These are phyloP conservation scores for Argentina silus DNA, from an alignment of 2,797 vertebrate genomes.

Conservation along the genomic window DNA sequence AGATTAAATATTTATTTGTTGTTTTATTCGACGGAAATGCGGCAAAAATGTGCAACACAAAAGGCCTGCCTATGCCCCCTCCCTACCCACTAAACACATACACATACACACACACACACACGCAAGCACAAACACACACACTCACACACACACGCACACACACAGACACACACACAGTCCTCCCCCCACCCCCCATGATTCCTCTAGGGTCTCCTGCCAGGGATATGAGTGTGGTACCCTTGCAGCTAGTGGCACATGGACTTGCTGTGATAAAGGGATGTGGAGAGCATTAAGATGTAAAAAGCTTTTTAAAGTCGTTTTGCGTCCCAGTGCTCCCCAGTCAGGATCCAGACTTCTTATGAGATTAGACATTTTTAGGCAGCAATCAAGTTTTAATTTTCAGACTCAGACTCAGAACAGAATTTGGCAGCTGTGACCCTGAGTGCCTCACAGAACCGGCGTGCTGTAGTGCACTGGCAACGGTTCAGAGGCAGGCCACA, in stretches of 20 bases:
- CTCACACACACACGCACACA: too few relatives aligned
- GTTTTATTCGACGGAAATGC: constrained; percentile 67
- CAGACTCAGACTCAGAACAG: constrained; percentile 34
- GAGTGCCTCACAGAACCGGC: constrained; percentile 34
- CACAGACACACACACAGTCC: too few relatives aligned
- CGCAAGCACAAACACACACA: too few relatives aligned
- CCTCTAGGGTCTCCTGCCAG: constrained; percentile 57
- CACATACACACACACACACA: too few relatives aligned
- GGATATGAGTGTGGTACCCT: constrained; percentile 29
- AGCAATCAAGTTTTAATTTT: constrained; percentile 54
- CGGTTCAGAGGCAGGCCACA: not conserved
- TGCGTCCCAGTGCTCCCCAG: constrained; percentile 48
- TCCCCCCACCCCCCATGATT: constrained; percentile 30
- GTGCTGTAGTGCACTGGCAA: constrained; percentile 10
- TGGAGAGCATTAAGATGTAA: constrained; percentile 58
- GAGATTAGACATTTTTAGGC: constrained; percentile 73
- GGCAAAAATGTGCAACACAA: constrained; percentile 51
- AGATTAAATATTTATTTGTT: constrained; percentile 73
- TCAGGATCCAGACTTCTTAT: constrained; percentile 62
- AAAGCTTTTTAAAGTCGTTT: constrained; percentile 73
- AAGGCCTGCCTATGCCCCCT: constrained; percentile 44
- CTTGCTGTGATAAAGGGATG: constrained; percentile 67
- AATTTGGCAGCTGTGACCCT: constrained; percentile 47
- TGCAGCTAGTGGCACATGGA: constrained; percentile 61
- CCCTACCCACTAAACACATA: not conserved